Conservation (phyloP, 2,113 vertebrate genomes). For the Carlito syrichta region DNA sequence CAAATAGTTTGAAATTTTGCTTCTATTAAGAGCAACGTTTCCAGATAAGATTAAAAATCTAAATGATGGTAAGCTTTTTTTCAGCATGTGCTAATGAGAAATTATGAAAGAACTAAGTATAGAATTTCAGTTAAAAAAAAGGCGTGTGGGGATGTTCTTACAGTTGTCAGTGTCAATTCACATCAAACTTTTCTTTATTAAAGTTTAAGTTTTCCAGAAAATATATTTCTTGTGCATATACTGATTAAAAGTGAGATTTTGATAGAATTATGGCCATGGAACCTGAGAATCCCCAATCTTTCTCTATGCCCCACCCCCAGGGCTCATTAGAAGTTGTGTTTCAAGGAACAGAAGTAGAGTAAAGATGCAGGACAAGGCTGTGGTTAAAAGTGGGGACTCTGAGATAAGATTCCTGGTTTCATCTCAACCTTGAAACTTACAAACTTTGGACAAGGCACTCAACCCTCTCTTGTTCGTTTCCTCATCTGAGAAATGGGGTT, state of each 20-base stretch:
- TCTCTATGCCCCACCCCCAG: background rate
- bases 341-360: background rate
- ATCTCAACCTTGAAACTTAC: background rate
- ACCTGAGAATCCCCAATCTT: background rate
- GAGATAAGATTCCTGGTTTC: background rate
- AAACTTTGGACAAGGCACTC: background rate
- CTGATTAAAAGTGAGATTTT: background rate
- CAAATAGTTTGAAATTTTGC: background rate
- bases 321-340: background rate
- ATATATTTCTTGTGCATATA: background rate
- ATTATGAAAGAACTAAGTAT: constrained; percentile 48
- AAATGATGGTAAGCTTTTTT: background rate
- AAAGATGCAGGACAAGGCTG: background rate
- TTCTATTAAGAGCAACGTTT: constrained; percentile 3
- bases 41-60: background rate
- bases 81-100: constrained; percentile 12
- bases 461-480: background rate
- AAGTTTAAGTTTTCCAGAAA: background rate
- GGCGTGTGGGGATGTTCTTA: constrained; percentile 34
- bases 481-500: background rate
- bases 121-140: constrained; percentile 1
- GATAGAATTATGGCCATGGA: background rate
- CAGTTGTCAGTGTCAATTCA: constrained; percentile 13
- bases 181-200: background rate
- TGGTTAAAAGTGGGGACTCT: background rate